Conservation (phyloP, 2,888 invertebrate genomes). For the Carcina quercana region DNA sequence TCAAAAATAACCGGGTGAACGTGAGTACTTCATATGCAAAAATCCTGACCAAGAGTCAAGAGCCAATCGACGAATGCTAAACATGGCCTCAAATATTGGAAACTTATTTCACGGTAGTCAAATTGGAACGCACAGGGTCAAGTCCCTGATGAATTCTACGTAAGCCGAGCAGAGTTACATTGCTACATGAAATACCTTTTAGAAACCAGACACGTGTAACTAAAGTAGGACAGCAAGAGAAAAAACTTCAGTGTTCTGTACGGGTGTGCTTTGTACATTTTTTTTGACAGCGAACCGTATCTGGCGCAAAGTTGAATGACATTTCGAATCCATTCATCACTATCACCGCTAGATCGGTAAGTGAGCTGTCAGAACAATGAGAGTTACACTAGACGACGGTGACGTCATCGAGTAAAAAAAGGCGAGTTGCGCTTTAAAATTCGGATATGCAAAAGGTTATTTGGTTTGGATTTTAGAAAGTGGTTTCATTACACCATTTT, state of each 20-base stretch:
- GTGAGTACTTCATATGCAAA: too few species aligned
- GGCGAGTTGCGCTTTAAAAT: slow-evolving; percentile 43
- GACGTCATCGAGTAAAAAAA: slow-evolving; percentile 43
- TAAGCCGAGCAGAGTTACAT: slow-evolving; percentile 6
- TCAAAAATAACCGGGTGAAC: too few species aligned
- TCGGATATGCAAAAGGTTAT: too few species aligned
- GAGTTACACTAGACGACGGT: slow-evolving; percentile 41
- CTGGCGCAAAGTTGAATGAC: slow-evolving; percentile 66
- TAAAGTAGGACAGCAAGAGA: slow-evolving; percentile 12
- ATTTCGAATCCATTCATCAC: slow-evolving; percentile 61
- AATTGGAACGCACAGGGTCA: slow-evolving; percentile 10
- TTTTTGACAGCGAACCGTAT: slow-evolving; percentile 47
- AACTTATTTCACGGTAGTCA: slow-evolving; percentile 17
- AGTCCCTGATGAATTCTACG: neutral
- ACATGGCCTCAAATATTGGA: slow-evolving; percentile 30
- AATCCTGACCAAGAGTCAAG: too few species aligned
- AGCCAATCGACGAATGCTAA: slow-evolving; percentile 49
- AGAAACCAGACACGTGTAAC: slow-evolving; percentile 21
- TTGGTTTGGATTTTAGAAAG: too few species aligned
- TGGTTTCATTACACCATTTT: slow-evolving; percentile 22
- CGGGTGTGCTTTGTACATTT: slow-evolving; percentile 40
- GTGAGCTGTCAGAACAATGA: slow-evolving; percentile 45
- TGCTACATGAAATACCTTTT: slow-evolving; percentile 4
- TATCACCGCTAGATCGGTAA: slow-evolving; percentile 54
- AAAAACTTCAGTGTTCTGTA: slow-evolving; percentile 23